Evolutionary conservation across 2,888 invertebrate species (phyloP), one percentile per base, ranked within the genome.

Genomic region (Pheosia tremula): DNA sequence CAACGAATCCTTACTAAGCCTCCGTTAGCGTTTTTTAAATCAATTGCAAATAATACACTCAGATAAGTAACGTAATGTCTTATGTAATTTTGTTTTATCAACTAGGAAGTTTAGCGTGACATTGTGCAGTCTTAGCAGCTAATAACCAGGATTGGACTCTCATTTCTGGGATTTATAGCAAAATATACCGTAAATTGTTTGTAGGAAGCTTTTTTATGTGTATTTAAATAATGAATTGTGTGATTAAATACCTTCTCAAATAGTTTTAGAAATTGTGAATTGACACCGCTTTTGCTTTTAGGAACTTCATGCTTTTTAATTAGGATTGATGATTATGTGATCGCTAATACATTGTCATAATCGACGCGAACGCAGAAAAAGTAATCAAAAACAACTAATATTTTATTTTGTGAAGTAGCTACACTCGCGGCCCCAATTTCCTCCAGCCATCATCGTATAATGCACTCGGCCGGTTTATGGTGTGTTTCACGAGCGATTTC

Each of bases 71-170:
- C 24, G 50, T 50, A 50, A 50, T 57, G 52, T 4, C 2, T 70
- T 60, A 69, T 50, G 39, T 62, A 73, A 73, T 58, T 41, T 45
- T 59, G 47, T 39, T 11, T 41, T 56, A 56, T 55, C 55, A 36
- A 55, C 13, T 8, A 71, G 74, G 74, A 71, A 73, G 67, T 62
- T 58, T 49, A 8, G 13, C 61, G 49, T 70, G 74, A 47, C 67
- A 62, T 70, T 73, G 67, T 9, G 5, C 43, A 49, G 50, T 11
- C 50, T 63, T 69, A 37, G 7, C 39, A 55, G 36, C 52, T 72
- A 61, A 70, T 67, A 50, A 56, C 71, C 73, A 70, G 73, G 69
- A 73, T 63, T 64, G 41, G 37, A 11, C 0, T 11, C 4, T 38
- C 2, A 55, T 50, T 59, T 59, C 59, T 43, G 11, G 59, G 50